Conservation (phyloP, 2,113 vertebrate species). For the Tragulus kanchil region DNA sequence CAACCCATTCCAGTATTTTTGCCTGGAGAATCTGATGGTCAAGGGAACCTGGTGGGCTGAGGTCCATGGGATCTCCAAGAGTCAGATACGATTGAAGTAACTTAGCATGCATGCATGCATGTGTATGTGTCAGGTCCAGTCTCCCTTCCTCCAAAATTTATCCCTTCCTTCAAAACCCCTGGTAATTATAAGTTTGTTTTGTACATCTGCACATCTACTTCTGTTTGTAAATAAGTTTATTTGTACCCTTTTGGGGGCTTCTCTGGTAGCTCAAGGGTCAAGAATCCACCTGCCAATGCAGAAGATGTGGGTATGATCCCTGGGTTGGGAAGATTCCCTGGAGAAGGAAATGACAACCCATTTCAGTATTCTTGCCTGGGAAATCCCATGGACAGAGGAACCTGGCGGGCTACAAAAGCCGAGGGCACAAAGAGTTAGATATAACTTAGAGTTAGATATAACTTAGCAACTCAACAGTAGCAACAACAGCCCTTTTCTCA, state of each 20-base stretch:
- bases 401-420: not conserved
- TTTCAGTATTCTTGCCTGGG: not conserved
- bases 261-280: not conserved
- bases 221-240: not conserved
- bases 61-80: no score
- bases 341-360: not conserved
- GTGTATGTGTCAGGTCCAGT: not conserved
- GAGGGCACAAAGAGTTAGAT: not conserved
- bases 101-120: no score
- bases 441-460: not conserved
- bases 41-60: no score
- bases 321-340: not conserved
- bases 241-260: not conserved
- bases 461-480: not conserved
- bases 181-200: not conserved
- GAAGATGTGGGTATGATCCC: not conserved
- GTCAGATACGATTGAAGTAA: no score
- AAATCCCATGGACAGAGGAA: not conserved
- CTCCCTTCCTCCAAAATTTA: not conserved
- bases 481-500: not conserved
- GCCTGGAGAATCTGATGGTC: no score
- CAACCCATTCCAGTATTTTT: no score
- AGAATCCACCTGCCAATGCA: not conserved
- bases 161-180: not conserved
- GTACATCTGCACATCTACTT: not conserved